These are phyloP conservation scores for Bathynomus jamesi DNA, from an alignment of 1,140 invertebrate species.

Conservation along the genomic window DNA sequence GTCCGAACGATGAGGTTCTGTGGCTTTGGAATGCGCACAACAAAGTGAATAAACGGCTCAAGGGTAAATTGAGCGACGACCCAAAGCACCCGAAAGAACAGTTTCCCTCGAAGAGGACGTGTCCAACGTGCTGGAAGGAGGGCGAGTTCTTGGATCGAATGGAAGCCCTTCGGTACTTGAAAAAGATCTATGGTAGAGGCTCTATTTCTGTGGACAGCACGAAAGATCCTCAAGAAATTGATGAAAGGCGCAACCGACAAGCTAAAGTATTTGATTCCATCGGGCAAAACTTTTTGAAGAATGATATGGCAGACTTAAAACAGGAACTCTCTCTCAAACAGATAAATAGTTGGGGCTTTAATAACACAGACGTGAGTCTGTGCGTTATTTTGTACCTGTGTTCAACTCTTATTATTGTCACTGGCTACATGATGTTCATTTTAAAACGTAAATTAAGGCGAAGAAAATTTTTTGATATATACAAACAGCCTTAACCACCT, in stretches of 20 bases:
- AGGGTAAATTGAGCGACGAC: constrained; percentile 82
- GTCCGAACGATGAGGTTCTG: constrained; percentile 65
- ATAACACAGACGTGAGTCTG: constrained; percentile 58
- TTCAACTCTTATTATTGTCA: constrained; percentile 58
- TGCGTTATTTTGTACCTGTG: constrained; percentile 63
- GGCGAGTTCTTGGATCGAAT: constrained; percentile 49
- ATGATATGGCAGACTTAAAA: constrained; percentile 7
- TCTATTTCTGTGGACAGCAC: constrained; percentile 44
- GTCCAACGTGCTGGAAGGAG: constrained; percentile 57
- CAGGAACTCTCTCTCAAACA: background rate
- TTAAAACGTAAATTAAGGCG: constrained; percentile 50
- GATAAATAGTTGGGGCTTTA: constrained; percentile 36
- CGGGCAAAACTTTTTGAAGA: constrained; percentile 10
- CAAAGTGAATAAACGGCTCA: constrained; percentile 77
- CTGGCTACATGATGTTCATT: constrained; percentile 68
- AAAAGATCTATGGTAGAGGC: constrained; percentile 58
- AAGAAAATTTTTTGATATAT: constrained; percentile 29
- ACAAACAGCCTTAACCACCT: constrained; percentile 34
- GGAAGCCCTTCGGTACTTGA: constrained; percentile 65
- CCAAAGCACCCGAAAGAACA: constrained; percentile 80
- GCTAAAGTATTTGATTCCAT: constrained; percentile 19
- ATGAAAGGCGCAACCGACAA: constrained; percentile 3
- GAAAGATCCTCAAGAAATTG: constrained; percentile 5
- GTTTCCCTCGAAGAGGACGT: constrained; percentile 66
- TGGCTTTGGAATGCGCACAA: constrained; percentile 97